A percentile compares a stretch with the other conserved stretches of the same genome.
These are phyloP conservation scores for Diceros bicornis DNA, from an alignment of 2,797 vertebrate species.

Conservation along the genomic window DNA sequence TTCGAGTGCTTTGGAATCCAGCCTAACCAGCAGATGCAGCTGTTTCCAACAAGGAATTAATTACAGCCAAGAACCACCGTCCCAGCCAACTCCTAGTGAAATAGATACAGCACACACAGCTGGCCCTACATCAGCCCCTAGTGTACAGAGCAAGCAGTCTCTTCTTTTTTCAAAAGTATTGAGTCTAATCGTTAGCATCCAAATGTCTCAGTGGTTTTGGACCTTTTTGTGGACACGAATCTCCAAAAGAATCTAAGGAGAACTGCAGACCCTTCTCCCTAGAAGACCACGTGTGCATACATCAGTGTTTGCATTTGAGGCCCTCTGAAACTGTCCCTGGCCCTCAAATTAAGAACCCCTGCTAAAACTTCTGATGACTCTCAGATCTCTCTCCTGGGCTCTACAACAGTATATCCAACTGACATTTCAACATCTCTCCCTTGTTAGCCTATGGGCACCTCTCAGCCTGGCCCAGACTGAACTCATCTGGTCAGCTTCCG, in stretches of 20 bases:
- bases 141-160: not conserved
- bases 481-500: not conserved
- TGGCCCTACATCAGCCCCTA: constrained; percentile 55
- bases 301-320: not conserved
- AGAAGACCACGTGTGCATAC: not conserved
- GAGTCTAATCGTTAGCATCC: not conserved
- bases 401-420: not conserved
- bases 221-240: not conserved
- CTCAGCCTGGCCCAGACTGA: not conserved
- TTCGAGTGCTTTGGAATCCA: constrained; percentile 42
- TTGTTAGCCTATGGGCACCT: not conserved
- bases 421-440: not conserved
- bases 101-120: not conserved
- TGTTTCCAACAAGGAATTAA: constrained; percentile 36
- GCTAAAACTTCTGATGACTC: not conserved
- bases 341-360: not conserved
- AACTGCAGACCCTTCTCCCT: not conserved
- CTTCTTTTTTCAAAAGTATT: not conserved
- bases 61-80: not conserved
- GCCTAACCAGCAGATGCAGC: constrained; percentile 36
- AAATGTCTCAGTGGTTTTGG: not conserved
- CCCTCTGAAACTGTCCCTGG: not conserved
- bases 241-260: not conserved
- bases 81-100: not conserved
- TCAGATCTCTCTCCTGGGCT: not conserved